Conservation (phyloP, 2,113 vertebrate species). For the Salminus brasiliensis region DNA sequence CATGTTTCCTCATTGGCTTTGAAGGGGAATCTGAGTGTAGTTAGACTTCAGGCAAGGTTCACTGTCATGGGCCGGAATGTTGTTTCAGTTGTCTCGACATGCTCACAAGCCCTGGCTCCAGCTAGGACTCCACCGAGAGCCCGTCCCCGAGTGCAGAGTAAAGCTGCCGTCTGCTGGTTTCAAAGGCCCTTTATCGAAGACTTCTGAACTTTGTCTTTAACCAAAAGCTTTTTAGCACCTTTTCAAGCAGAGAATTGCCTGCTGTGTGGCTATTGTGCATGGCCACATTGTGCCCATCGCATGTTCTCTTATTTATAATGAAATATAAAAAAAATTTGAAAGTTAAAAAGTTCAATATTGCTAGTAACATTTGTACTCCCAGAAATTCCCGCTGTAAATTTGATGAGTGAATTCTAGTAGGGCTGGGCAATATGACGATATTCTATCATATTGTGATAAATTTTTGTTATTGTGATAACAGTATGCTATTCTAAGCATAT, state of each 20-base stretch:
- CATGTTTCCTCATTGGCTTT: constrained; percentile 46
- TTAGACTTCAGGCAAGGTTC: constrained; percentile 56
- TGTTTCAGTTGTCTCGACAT: constrained; percentile 35
- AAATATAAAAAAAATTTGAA: no score
- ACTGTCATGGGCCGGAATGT: constrained; percentile 57
- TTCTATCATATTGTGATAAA: no score
- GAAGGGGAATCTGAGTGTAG: constrained; percentile 36
- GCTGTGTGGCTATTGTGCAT: no score
- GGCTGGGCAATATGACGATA: no score
- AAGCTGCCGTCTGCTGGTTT: not conserved
- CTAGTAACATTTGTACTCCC: no score
- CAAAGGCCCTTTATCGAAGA: not conserved
- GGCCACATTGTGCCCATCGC: no score
- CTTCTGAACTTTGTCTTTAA: not conserved
- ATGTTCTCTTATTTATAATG: no score
- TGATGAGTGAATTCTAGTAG: no score
- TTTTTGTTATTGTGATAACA: no score
- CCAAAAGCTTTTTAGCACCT: not conserved
- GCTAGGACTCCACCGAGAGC: not conserved
- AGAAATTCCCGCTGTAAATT: no score
- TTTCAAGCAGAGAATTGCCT: not conserved
- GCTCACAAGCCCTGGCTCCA: not conserved
- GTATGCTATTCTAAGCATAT: no score
- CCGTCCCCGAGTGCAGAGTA: not conserved
- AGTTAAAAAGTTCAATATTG: no score